Percentiles rank a stretch among this genome's conserved stretches.
phyloP scores from a whole-genome alignment of 92 coral and sea anemone species.

The Zoanthus gigantus region DNA sequence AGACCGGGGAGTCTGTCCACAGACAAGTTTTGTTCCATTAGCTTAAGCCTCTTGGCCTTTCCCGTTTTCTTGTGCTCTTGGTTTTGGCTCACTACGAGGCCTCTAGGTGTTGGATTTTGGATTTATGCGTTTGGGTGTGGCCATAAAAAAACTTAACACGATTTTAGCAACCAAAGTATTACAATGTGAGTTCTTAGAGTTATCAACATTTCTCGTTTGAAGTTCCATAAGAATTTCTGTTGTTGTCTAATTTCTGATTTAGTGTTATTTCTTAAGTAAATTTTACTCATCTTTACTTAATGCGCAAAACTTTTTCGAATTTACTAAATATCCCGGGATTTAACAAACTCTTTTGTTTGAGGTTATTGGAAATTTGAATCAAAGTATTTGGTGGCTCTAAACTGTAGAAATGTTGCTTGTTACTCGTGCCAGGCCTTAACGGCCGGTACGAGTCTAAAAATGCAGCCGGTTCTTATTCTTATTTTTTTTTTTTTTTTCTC shows the following conservation, averaged over 20 bases:
- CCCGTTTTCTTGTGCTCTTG: conserved; percentile 10
- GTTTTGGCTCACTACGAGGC: conserved; percentile 14
- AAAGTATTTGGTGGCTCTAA: too few relatives aligned
- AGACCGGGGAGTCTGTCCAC: neutral
- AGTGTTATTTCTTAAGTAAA: neutral
- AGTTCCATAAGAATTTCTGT: neutral
- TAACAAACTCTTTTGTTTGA: too few relatives aligned
- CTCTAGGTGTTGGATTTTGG: conserved; percentile 1
- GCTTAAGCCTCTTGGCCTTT: conserved; percentile 19
- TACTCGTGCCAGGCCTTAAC: too few relatives aligned
- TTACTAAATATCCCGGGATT: too few relatives aligned
- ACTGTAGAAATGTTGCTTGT: too few relatives aligned
- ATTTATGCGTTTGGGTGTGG: conserved; percentile 12
- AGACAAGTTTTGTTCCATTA: neutral
- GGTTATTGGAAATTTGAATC: too few relatives aligned
- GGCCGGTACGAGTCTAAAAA: too few relatives aligned
- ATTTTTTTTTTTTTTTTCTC: too few relatives aligned
- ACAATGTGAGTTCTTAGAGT: neutral
- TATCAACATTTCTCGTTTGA: too few relatives aligned
- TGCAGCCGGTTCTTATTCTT: too few relatives aligned
- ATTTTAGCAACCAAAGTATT: neutral
- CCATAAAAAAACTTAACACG: neutral
- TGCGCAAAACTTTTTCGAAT: too few relatives aligned
- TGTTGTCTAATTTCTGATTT: neutral
- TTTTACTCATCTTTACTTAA: too few relatives aligned